These are phyloP conservation scores for Buteo buteo DNA, from an alignment of 2,113 vertebrate species.

Conservation along the genomic window DNA sequence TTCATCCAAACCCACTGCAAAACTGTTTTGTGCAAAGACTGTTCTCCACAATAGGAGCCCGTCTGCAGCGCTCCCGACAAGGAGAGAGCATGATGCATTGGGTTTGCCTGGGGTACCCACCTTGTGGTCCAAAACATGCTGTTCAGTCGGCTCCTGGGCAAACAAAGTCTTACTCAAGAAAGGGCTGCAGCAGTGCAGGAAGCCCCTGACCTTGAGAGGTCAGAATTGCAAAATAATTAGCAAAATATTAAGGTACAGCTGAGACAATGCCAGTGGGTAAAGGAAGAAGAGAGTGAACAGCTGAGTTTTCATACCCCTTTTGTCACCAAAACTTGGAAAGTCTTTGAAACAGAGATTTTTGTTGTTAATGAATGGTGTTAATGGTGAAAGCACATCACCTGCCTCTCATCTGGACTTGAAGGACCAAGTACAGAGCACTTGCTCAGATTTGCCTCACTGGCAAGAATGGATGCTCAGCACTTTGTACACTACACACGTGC, in stretches of 20 bases:
- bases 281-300: background rate
- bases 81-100: background rate
- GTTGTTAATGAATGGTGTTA: background rate
- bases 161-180: background rate
- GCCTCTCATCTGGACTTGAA: background rate
- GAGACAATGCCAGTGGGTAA: background rate
- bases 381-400: background rate
- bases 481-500: no score
- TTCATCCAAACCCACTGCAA: background rate
- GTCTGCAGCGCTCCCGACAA: fast-evolving
- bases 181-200: background rate
- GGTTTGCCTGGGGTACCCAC: background rate
- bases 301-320: background rate
- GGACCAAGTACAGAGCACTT: background rate
- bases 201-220: background rate
- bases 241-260: background rate
- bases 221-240: background rate
- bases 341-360: background rate
- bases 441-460: background rate
- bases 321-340: background rate
- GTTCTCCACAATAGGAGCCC: background rate
- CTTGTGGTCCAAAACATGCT: background rate
- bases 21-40: background rate
- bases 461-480: background rate
- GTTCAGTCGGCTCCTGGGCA: background rate